Base-by-base conservation (phyloP, 1,140 invertebrate genomes). In the Drosophila sproati region DNA sequence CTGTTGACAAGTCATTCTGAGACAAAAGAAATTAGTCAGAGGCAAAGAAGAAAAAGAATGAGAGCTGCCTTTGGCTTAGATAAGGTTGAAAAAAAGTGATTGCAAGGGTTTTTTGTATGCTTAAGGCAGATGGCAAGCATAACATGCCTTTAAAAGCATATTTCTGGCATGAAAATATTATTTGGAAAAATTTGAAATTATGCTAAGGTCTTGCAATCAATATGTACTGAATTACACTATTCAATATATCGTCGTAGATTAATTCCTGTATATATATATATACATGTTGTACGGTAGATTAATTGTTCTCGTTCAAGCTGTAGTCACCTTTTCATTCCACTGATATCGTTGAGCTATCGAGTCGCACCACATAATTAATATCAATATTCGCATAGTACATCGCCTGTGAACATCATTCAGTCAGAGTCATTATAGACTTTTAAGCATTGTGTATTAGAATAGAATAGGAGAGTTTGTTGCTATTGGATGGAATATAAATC, bases 401-500 rank as follows among this genome's bases (percentile, higher is more conserved):
- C 20, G 7, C 5, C 10, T 4, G n/a, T 34, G n/a, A 4, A 20
- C 47, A 29, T 57, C 20, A 45, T 3, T 59, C 55, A 59, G 47
- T 8, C 10, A 10, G 34, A 37, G 55, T 60, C 64, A 60, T 70
- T 74, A 70, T 56, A 62, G 66, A 74, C 57, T 50, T 54, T 69
- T 48, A 48, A 57, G 48, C 43, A 61, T 67, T 73, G 70, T 52
- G 3, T 4, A 4, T n/a, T 2, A 43, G 10, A n/a, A n/a, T 10
- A 60, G 34, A 28, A 47, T 0, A 43, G 29, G 50, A 56, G 51
- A 31, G 66, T 66, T 74, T 74, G 72, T 74, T 74, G 66, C 72
- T 74, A 60, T 67, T 51, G 48, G 37, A 67, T 69, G 45, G 39
- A 69, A 64, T 64, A 71, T 64, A 75, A 64, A 75, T 71, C 60